phyloP scores from a whole-genome alignment of 2,797 vertebrate genomes.

The Pelochelys cantorii region DNA sequence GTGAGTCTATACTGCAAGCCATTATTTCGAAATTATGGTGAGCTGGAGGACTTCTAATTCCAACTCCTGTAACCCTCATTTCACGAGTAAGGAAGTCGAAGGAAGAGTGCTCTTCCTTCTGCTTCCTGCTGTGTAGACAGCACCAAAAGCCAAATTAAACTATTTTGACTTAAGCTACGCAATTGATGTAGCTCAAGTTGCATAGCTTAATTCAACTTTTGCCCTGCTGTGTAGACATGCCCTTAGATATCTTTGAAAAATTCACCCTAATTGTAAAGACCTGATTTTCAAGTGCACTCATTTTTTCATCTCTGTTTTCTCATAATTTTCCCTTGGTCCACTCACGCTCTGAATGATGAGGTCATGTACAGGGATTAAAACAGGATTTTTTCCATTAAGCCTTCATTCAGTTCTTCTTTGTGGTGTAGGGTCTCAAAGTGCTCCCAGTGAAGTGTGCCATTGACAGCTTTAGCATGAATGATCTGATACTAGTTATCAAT shows the following conservation, averaged over 20 bases:
- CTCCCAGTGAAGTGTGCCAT: accelerated
- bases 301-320: accelerated
- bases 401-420: not conserved
- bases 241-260: not conserved
- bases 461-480: not conserved
- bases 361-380: not conserved
- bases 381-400: not conserved
- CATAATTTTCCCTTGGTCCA: conserved; percentile 25
- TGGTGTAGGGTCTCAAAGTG: not conserved
- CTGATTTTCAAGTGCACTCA: conserved; percentile 29
- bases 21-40: no score
- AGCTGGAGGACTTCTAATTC: no score
- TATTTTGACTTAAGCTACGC: no score
- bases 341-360: not conserved
- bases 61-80: no score
- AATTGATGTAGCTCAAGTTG: no score
- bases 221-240: no score
- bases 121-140: no score
- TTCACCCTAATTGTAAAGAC: not conserved
- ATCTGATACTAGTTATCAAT: accelerated
- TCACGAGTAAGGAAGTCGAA: no score
- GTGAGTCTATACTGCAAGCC: no score
- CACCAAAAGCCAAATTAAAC: no score
- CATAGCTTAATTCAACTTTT: no score
- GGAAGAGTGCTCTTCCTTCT: no score